Evolutionary conservation across 2,797 vertebrate genomes (phyloP).

Genomic region (Acanthurus leucopareius): DNA sequence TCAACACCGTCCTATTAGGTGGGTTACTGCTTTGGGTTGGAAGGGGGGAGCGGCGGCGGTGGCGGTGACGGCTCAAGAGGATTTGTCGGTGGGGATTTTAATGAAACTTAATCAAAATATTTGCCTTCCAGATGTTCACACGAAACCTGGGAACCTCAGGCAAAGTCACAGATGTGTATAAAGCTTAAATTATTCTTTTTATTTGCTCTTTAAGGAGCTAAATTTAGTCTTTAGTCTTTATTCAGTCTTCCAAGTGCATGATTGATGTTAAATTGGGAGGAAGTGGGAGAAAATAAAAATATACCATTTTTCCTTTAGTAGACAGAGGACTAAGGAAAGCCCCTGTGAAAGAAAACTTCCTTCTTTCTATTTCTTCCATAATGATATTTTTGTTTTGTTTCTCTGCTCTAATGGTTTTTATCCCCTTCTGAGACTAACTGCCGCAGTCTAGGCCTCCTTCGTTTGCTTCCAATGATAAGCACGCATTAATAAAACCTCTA

Average conservation of each 20-base stretch:
- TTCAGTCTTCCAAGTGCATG: neutral
- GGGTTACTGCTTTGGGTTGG: constrained; percentile 59
- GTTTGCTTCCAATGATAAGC: constrained; percentile 65
- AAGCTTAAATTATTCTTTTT: constrained; percentile 48
- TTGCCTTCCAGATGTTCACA: constrained; percentile 69
- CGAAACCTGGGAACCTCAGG: constrained; percentile 44
- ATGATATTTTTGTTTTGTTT: constrained; percentile 63
- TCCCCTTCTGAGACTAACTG: constrained; percentile 64
- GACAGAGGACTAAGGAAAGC: constrained; percentile 34
- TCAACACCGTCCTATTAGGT: constrained; percentile 84
- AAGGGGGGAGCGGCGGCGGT: constrained; percentile 13
- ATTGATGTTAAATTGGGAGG: constrained; percentile 20
- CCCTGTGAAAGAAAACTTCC: constrained; percentile 48
- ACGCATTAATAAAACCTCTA: constrained; percentile 65
- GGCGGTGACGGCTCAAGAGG: constrained; percentile 70
- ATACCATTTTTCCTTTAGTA: constrained; percentile 26
- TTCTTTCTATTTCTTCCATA: constrained; percentile 39
- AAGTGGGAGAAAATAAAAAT: constrained; percentile 33
- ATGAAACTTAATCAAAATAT: constrained; percentile 84
- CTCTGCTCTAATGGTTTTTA: constrained; percentile 64
- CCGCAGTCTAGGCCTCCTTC: constrained; percentile 54
- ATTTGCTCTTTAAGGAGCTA: constrained; percentile 42
- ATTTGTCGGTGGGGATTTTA: constrained; percentile 83
- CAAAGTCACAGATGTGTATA: constrained; percentile 66
- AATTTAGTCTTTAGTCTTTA: constrained; percentile 43